A percentile compares a stretch with the other conserved stretches of the same genome.
These are phyloP conservation scores for Himalopsyche tibetana DNA, from an alignment of 2,888 invertebrate genomes.

Conservation along the genomic window DNA sequence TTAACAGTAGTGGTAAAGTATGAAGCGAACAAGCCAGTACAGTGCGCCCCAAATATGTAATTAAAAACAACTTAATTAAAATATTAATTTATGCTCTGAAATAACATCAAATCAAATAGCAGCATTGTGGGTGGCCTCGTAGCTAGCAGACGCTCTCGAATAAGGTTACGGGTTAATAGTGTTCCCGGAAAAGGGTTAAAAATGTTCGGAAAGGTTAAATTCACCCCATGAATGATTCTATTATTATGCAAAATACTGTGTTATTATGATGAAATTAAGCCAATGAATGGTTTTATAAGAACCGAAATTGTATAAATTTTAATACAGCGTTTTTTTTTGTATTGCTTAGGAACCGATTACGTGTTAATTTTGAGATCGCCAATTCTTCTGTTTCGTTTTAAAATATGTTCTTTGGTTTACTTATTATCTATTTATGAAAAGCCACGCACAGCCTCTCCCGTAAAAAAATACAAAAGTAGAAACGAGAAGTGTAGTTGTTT, in stretches of 20 bases:
- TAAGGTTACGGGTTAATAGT: neutral
- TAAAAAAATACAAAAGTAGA: too few species aligned
- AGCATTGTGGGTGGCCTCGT: neutral
- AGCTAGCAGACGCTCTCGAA: slow-evolving; percentile 6
- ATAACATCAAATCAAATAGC: slow-evolving; percentile 35
- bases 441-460: too few species aligned
- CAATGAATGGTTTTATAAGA: neutral
- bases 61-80: slow-evolving; percentile 47
- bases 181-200: slow-evolving; percentile 6
- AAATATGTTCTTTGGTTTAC: too few species aligned
- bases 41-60: slow-evolving; percentile 32
- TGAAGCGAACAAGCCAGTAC: slow-evolving; percentile 8
- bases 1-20: neutral
- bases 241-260: neutral
- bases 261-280: neutral
- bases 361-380: too few species aligned
- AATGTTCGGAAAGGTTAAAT: neutral
- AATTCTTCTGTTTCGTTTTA: too few species aligned
- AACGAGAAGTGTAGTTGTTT: too few species aligned
- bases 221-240: neutral
- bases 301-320: neutral
- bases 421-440: too few species aligned
- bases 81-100: slow-evolving; percentile 36
- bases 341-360: too few species aligned
- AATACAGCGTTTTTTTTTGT: too few species aligned